phyloP scores from a whole-genome alignment of 2,797 vertebrate species.

The Callimico goeldii region DNA sequence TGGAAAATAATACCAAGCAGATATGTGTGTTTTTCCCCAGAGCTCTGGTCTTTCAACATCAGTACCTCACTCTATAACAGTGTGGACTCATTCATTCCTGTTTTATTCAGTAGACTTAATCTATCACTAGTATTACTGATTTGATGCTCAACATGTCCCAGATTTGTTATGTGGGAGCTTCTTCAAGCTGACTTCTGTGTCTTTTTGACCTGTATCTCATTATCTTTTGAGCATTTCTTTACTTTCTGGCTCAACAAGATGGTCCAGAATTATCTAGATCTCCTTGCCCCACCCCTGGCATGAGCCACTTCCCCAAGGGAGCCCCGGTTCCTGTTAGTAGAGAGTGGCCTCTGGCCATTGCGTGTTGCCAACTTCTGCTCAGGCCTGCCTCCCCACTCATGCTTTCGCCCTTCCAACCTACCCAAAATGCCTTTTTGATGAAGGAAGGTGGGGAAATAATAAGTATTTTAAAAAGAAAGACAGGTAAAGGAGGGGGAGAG shows the following conservation, averaged over 20 bases:
- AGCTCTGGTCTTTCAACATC: neutral
- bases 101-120: neutral
- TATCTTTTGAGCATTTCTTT: neutral
- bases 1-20: neutral
- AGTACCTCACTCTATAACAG: neutral
- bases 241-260: neutral
- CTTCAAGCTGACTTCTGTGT: neutral
- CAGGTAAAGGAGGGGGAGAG: neutral
- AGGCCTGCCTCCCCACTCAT: no score
- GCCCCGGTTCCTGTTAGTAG: neutral
- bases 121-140: neutral
- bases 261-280: neutral
- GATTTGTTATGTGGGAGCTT: neutral
- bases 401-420: neutral
- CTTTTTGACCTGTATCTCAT: neutral
- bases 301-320: neutral
- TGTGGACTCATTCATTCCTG: neutral
- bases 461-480: neutral
- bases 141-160: neutral
- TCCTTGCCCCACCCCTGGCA: neutral
- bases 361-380: neutral
- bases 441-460: neutral
- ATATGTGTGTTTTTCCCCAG: neutral
- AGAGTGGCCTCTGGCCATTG: neutral
- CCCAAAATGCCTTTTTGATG: neutral